Evolutionary conservation across 2,888 invertebrate species (phyloP).

Genomic region (Sesia apiformis): DNA sequence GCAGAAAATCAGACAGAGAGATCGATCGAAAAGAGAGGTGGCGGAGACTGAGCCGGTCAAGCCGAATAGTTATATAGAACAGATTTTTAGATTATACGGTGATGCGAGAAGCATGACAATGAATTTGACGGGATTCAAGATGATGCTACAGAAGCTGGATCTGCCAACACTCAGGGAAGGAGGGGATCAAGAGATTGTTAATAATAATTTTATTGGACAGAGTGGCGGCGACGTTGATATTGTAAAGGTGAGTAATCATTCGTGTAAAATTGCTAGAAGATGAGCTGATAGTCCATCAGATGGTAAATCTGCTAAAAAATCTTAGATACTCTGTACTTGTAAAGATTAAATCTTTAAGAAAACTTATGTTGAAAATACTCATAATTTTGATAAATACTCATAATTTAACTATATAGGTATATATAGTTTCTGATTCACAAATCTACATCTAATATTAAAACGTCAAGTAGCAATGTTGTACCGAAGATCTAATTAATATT

Average conservation of each 20-base stretch:
- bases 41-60: constrained; percentile 58
- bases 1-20: constrained; percentile 24
- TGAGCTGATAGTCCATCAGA: no score
- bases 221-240: constrained; percentile 33
- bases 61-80: constrained; percentile 76
- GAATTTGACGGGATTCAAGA: constrained; percentile 79
- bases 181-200: constrained; percentile 35
- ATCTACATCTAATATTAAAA: no score
- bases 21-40: constrained; percentile 33
- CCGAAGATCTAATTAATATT: no score
- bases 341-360: no score
- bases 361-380: no score
- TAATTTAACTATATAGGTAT: no score
- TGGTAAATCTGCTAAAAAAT: no score
- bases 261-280: no score
- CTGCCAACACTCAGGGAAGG: constrained; percentile 68
- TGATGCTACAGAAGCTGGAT: constrained; percentile 76
- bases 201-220: constrained; percentile 30
- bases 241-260: constrained; percentile 54
- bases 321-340: no score
- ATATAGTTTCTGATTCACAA: no score
- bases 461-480: no score
- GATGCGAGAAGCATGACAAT: constrained; percentile 78
- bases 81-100: constrained; percentile 80
- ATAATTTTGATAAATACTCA: no score